phyloP scores from a whole-genome alignment of 1,140 invertebrate genomes.

The Danaus plexippus region DNA sequence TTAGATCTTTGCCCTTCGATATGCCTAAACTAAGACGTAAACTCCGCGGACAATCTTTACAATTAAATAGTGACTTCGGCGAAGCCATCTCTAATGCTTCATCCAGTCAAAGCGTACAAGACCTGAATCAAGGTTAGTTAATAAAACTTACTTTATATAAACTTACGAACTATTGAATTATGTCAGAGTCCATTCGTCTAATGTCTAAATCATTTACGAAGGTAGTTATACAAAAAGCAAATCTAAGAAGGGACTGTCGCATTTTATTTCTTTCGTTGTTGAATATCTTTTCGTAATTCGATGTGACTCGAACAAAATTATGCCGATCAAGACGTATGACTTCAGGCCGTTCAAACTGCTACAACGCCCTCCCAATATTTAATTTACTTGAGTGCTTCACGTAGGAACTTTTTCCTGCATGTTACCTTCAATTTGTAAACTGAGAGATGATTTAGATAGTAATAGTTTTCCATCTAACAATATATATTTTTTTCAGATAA shows the following conservation, averaged over 20 bases:
- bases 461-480: constrained; percentile 42
- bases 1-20: constrained; percentile 87
- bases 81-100: constrained; percentile 83
- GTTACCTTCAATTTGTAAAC: constrained; percentile 58
- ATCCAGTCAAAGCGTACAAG: constrained; percentile 82
- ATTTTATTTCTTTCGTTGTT: constrained; percentile 30
- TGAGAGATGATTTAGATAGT: constrained; percentile 42
- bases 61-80: constrained; percentile 62
- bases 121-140: constrained; percentile 74
- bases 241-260: constrained; percentile 48
- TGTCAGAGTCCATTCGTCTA: constrained; percentile 13
- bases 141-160: too few species aligned
- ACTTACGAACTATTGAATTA: constrained; percentile 5
- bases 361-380: constrained; percentile 59
- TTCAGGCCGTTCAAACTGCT: constrained; percentile 46
- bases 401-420: constrained; percentile 54
- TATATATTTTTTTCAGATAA: constrained; percentile 58
- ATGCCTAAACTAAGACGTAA: constrained; percentile 88
- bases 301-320: constrained; percentile 55
- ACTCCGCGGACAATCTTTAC: constrained; percentile 71
- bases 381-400: constrained; percentile 68
- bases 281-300: constrained; percentile 34
- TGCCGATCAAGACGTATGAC: constrained; percentile 71
- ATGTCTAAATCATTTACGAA: constrained; percentile 40
- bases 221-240: constrained; percentile 30